Percentiles rank a stretch among this genome's conserved stretches.
These are phyloP conservation scores for Coenonympha arcania DNA, from an alignment of 2,888 invertebrate species.

Conservation along the genomic window DNA sequence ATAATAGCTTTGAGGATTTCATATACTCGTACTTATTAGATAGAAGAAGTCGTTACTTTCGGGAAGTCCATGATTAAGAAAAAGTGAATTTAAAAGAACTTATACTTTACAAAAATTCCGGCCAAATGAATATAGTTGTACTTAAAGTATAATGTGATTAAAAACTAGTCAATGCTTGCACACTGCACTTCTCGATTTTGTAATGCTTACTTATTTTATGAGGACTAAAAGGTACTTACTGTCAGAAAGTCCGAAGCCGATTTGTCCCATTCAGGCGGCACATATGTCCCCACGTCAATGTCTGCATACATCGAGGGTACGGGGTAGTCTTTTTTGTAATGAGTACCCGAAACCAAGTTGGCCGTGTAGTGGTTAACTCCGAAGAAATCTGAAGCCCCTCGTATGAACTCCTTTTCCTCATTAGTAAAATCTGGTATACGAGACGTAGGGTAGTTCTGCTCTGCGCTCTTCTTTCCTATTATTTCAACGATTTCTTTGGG, in stretches of 20 bases:
- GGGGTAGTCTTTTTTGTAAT: conserved; percentile 27
- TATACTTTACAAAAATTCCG: no score
- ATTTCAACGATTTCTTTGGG: conserved; percentile 61
- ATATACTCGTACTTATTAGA: no score
- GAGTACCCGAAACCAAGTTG: conserved; percentile 35
- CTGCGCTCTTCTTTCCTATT: conserved; percentile 50
- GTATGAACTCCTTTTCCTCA: conserved; percentile 39
- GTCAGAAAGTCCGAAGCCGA: conserved; percentile 43
- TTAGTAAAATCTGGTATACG: conserved; percentile 41
- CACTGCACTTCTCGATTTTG: no score
- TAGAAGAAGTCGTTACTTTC: no score
- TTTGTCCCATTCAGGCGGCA: conserved; percentile 39
- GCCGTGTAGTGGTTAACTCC: conserved; percentile 81
- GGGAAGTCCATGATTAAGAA: no score
- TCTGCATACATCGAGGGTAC: conserved; percentile 43
- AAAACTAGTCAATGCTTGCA: no score
- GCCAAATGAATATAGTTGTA: no score
- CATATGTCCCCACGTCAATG: conserved; percentile 29
- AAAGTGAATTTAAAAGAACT: no score
- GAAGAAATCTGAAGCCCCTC: conserved; percentile 52
- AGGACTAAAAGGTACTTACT: conserved; percentile 40
- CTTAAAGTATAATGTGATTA: no score
- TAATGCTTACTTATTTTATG: no score
- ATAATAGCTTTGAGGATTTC: no score
- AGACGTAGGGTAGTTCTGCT: conserved; percentile 39